phyloP scores from a whole-genome alignment of 2,797 vertebrate species.

The Coreius guichenoti region DNA sequence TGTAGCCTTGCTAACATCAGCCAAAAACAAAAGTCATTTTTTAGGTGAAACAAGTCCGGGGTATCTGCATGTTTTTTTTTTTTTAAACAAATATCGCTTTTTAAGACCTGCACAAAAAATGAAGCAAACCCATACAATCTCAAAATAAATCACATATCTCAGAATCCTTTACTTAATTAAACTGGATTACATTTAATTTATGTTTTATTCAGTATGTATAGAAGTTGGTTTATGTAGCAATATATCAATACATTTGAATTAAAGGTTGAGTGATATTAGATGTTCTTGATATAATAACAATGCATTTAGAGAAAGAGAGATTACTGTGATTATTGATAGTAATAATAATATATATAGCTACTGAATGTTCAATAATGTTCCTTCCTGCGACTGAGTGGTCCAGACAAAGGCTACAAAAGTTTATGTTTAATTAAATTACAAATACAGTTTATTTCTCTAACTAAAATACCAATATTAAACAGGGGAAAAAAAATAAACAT shows the following conservation, averaged over 20 bases:
- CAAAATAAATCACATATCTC: neutral
- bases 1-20: neutral
- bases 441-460: neutral
- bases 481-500: neutral
- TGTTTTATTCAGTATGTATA: neutral
- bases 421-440: neutral
- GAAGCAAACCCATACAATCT: neutral
- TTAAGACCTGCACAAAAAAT: neutral
- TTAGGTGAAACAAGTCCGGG: neutral
- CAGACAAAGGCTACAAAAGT: neutral
- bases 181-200: neutral
- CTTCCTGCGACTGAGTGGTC: neutral
- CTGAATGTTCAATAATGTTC: too few species aligned
- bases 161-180: neutral
- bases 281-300: neutral
- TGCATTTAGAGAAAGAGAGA: too few species aligned
- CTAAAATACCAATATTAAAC: neutral
- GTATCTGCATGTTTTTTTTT: neutral
- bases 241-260: neutral
- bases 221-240: neutral
- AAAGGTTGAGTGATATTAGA: neutral
- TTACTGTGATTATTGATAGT: too few species aligned
- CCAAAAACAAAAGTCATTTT: constrained; percentile 1
- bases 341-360: too few species aligned
- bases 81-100: neutral